Evolutionary conservation across 1,140 invertebrate species (phyloP), one percentile per base, ranked within the genome.

Genomic region (Arctopsyche grandis): DNA sequence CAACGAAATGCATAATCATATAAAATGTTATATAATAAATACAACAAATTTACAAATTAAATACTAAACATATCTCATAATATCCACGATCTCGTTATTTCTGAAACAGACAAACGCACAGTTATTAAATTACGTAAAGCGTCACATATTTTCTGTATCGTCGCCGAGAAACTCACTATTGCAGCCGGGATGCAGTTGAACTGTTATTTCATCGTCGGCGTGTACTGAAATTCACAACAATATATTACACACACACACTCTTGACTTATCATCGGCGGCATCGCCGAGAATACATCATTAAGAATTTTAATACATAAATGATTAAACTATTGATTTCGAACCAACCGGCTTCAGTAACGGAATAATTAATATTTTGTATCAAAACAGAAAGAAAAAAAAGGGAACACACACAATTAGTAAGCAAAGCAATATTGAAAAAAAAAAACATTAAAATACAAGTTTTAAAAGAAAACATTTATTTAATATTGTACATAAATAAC

Each of bases 21-120:
- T 69, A 80, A 82, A 82, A 82, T 79, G 48, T 79, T 71, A 82
- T n/a, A n/a, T 58, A 38, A 78, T 78, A 79, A 81, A 79, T 78
- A 81, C 63, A 75, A 56, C 69, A 74, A 82, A 78, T 82, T 63
- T 78, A 81, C 75, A 76, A 75, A 38, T 46, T 63, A 63, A 76
- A 76, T 5, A 63, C 74, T 76, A 74, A 46, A 9, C 10, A 22
- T 83, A 79, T 84, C 83, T 88, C 86, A 88, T 86, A 88, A 88
- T 80, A 89, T 86, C 88, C 88, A 89, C 79, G 88, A 88, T 75
- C 87, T 86, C 76, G 87, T 84, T 81, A 88, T 86, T 87, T 89
- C 88, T 89, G 87, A 80, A 88, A 89, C 83, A 80, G 81, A 85
- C 85, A 83, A 84, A 84, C 80, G 84, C 83, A 29, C 7, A 1